phyloP scores from a whole-genome alignment of 2,113 vertebrate species.

The Oxyruncus cristatus region DNA sequence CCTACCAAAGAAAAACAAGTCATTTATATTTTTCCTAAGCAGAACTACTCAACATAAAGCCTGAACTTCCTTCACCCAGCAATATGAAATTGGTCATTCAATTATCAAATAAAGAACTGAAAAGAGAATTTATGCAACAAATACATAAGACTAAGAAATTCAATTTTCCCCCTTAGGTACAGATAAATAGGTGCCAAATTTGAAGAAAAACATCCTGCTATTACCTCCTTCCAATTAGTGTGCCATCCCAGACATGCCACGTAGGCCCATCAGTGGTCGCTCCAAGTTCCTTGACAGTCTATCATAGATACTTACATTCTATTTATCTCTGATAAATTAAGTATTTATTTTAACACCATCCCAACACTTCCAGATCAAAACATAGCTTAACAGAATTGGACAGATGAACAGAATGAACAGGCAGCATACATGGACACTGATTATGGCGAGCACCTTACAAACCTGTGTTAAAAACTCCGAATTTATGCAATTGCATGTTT shows the following conservation, averaged over 20 bases:
- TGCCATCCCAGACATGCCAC: neutral
- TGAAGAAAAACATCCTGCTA: neutral
- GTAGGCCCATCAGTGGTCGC: neutral
- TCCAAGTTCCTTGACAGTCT: neutral
- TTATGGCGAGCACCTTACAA: neutral
- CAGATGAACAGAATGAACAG: neutral
- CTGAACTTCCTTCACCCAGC: neutral
- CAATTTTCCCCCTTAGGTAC: too few species aligned
- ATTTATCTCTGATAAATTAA: neutral
- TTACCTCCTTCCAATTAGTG: neutral
- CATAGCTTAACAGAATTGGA: neutral
- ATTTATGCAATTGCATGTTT: neutral
- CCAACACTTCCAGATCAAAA: neutral
- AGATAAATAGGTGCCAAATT: neutral
- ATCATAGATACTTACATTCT: neutral
- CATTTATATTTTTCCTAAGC: neutral
- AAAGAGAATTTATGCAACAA: neutral
- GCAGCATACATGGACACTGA: neutral
- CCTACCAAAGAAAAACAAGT: neutral
- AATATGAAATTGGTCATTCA: neutral
- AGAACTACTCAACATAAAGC: neutral
- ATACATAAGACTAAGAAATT: neutral
- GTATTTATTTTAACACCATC: neutral
- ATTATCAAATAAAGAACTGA: neutral
- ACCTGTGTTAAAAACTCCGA: neutral